A percentile compares a stretch with the other conserved stretches of the same genome.
These are phyloP conservation scores for Falco peregrinus DNA, from an alignment of 2,797 vertebrate genomes.

Conservation along the genomic window DNA sequence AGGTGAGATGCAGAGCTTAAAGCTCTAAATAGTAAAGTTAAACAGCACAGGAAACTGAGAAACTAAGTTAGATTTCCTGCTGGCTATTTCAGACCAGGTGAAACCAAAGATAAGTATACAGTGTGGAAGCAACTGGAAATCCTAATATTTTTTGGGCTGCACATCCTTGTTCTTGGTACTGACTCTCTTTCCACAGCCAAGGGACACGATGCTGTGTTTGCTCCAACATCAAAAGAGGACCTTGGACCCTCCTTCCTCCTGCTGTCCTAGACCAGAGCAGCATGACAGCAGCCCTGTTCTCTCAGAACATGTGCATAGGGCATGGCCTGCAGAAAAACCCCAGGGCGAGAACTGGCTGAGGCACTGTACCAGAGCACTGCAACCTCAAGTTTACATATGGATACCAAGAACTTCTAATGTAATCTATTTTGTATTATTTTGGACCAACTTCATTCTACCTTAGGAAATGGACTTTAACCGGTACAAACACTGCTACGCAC, in stretches of 20 bases:
- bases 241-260: neutral
- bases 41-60: neutral
- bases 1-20: neutral
- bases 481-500: neutral
- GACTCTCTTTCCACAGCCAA: neutral
- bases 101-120: neutral
- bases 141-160: neutral
- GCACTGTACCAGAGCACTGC: neutral
- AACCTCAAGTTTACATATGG: neutral
- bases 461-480: neutral
- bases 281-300: accelerated
- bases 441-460: neutral
- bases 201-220: too few relatives aligned
- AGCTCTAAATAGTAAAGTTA: neutral
- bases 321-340: neutral
- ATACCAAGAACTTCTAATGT: neutral
- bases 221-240: neutral
- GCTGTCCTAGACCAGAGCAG: neutral
- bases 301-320: neutral
- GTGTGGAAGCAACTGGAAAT: neutral
- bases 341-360: neutral
- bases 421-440: neutral
- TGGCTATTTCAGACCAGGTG: neutral
- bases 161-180: neutral
- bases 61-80: neutral